Conservation (phyloP, 2,888 invertebrate species). For the Himalopsyche anomala region DNA sequence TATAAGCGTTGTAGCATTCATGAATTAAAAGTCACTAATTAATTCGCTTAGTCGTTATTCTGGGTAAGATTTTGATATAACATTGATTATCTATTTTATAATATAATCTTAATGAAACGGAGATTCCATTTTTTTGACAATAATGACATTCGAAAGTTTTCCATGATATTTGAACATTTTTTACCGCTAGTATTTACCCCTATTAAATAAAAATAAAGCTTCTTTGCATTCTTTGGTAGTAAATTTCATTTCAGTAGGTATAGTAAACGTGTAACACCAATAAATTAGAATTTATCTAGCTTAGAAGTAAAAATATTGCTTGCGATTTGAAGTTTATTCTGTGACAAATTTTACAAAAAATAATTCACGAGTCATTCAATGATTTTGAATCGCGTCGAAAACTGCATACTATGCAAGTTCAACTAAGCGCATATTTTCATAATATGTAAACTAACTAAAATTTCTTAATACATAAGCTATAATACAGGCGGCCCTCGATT, state of each 20-base stretch:
- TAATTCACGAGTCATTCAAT: too few relatives aligned
- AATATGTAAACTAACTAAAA: too few relatives aligned
- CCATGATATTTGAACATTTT: slow-evolving; percentile 11
- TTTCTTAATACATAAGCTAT: too few relatives aligned
- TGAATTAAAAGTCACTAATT: too few relatives aligned
- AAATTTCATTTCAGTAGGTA: slow-evolving; percentile 2
- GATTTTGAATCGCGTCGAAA: too few relatives aligned
- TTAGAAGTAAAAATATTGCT: neutral
- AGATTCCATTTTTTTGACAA: slow-evolving; percentile 38
- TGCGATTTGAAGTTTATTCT: neutral
- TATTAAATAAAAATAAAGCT: neutral
- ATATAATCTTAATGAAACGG: slow-evolving; percentile 7
- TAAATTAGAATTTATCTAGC: neutral
- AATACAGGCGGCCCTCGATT: too few relatives aligned
- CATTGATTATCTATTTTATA: slow-evolving; percentile 19
- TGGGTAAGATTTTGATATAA: neutral
- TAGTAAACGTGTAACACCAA: slow-evolving; percentile 32
- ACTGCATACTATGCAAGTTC: too few relatives aligned
- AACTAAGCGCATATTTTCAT: too few relatives aligned
- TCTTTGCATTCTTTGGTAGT: slow-evolving; percentile 3
- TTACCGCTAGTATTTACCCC: neutral
- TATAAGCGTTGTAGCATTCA: too few relatives aligned
- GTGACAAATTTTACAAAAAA: too few relatives aligned
- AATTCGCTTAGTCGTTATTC: neutral
- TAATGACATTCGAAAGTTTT: slow-evolving; percentile 23